Conservation (phyloP, 2,888 invertebrate genomes). For the Brachylomia viminalis region DNA sequence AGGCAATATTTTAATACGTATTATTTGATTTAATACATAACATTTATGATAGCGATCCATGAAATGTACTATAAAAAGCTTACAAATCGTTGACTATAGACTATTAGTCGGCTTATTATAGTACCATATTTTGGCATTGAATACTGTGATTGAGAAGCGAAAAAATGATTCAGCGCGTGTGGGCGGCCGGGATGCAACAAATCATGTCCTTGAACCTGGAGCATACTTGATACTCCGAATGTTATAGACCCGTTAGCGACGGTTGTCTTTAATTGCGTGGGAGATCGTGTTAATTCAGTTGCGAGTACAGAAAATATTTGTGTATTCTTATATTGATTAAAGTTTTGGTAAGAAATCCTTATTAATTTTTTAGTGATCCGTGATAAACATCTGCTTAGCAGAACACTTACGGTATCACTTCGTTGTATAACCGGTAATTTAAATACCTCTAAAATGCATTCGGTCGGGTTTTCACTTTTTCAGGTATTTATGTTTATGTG, state of each 20-base stretch:
- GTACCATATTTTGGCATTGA: conserved; percentile 77
- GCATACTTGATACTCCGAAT: conserved; percentile 66
- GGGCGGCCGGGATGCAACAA: conserved; percentile 86
- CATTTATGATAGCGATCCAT: background rate
- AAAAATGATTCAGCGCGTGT: conserved; percentile 83
- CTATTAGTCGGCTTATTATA: conserved; percentile 45
- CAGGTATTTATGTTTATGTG: background rate
- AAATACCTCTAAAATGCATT: background rate
- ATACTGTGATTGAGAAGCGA: conserved; percentile 77
- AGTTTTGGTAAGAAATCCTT: conserved; percentile 8
- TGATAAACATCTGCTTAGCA: background rate
- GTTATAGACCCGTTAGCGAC: conserved; percentile 70
- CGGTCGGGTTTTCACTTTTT: background rate
- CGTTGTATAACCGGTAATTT: background rate
- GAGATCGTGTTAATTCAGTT: conserved; percentile 66
- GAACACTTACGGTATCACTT: background rate
- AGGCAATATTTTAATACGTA: background rate
- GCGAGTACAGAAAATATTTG: conserved; percentile 5
- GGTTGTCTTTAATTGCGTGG: conserved; percentile 72
- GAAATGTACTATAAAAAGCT: conserved; percentile 19
- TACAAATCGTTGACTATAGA: conserved; percentile 32
- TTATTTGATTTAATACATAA: background rate
- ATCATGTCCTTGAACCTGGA: conserved; percentile 84
- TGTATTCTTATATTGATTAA: conserved; percentile 7
- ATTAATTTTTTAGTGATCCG: background rate